A percentile compares a stretch with the other conserved stretches of the same genome.
phyloP scores from a whole-genome alignment of 2,888 invertebrate genomes.

The Drosophila monieri region DNA sequence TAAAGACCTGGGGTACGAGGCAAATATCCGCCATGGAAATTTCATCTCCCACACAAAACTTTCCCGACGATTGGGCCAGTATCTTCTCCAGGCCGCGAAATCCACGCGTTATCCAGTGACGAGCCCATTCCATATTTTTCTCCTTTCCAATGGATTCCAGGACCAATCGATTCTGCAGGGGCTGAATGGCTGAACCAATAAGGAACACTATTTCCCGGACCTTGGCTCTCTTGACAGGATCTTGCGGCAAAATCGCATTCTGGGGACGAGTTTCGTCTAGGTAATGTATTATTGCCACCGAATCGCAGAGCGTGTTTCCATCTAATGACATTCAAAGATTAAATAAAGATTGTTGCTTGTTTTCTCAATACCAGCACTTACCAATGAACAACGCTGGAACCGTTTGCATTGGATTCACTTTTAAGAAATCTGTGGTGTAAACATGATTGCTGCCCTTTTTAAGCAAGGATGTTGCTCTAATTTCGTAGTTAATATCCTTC shows the following conservation, averaged over 20 bases:
- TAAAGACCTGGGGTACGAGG: conserved; percentile 97
- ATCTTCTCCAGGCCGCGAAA: conserved; percentile 95
- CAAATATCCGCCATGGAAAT: conserved; percentile 97
- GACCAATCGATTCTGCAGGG: conserved; percentile 95
- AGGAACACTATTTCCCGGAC: conserved; percentile 96
- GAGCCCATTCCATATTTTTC: conserved; percentile 95
- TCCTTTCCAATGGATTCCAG: conserved; percentile 93
- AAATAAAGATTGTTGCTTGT: fast-evolving
- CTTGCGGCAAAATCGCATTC: conserved; percentile 93
- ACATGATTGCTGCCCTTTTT: conserved; percentile 93
- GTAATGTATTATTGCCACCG: conserved; percentile 96
- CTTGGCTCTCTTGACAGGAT: conserved; percentile 93
- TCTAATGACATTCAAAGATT: conserved; percentile 84
- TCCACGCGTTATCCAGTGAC: conserved; percentile 95
- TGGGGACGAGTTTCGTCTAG: conserved; percentile 95
- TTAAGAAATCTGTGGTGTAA: conserved; percentile 91
- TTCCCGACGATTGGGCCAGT: conserved; percentile 91
- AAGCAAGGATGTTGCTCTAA: conserved; percentile 91
- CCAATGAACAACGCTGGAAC: conserved; percentile 95
- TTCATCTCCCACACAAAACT: conserved; percentile 96
- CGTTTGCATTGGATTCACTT: conserved; percentile 96
- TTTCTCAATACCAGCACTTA: conserved; percentile 82
- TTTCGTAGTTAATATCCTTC: conserved; percentile 97
- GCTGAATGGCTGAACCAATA: conserved; percentile 97
- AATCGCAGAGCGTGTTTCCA: conserved; percentile 89